phyloP scores from a whole-genome alignment of 2,888 invertebrate species.

The Drosophila suboccidentalis region DNA sequence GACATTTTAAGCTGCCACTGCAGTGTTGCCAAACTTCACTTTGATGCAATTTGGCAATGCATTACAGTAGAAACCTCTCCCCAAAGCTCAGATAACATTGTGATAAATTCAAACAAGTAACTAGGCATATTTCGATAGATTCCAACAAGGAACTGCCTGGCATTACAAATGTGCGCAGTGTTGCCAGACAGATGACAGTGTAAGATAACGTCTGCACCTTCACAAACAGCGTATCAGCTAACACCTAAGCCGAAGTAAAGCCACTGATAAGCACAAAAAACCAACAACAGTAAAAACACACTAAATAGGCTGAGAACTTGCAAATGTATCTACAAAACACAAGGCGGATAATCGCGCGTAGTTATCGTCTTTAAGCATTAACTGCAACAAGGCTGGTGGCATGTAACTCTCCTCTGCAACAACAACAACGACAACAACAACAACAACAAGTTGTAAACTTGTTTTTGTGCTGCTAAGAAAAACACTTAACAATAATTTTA shows the following conservation, averaged over 20 bases:
- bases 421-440: slow-evolving; percentile 12
- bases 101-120: neutral
- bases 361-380: slow-evolving; percentile 39
- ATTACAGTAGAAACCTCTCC: neutral
- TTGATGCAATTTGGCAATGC: neutral
- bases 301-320: slow-evolving; percentile 3
- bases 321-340: slow-evolving; percentile 34
- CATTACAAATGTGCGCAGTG: slow-evolving; percentile 15
- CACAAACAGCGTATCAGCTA: slow-evolving; percentile 42
- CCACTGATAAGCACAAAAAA: slow-evolving; percentile 47
- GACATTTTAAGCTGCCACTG: neutral
- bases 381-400: slow-evolving; percentile 35
- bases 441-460: slow-evolving; percentile 6
- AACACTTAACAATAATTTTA: slow-evolving; percentile 73
- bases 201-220: slow-evolving; percentile 34
- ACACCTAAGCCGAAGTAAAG: slow-evolving; percentile 40
- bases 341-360: slow-evolving; percentile 49
- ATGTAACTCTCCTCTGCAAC: neutral
- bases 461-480: slow-evolving; percentile 20
- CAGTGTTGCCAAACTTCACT: slow-evolving; percentile 8
- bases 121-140: neutral
- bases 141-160: neutral
- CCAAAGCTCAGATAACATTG: slow-evolving; percentile 3
- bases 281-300: neutral
- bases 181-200: slow-evolving; percentile 41